These are phyloP conservation scores for Brachypterus glaber DNA, from an alignment of 2,888 invertebrate genomes.

Conservation along the genomic window DNA sequence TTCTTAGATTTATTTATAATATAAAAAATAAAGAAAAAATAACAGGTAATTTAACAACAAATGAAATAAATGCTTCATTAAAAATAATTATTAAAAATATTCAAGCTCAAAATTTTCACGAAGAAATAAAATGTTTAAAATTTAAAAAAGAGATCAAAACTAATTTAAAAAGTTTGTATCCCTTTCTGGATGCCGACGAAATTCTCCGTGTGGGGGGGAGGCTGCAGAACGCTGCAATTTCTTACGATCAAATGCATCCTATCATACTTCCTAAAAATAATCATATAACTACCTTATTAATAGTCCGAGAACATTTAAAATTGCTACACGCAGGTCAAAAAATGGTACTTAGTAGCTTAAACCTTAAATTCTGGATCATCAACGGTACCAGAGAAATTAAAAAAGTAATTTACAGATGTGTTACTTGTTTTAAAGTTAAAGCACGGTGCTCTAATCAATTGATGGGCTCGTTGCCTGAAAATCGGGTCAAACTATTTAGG, in stretches of 20 bases:
- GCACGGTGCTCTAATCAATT: slow-evolving; percentile 10
- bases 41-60: neutral
- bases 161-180: no score
- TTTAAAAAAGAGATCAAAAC: no score
- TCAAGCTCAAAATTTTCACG: neutral
- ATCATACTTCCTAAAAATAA: no score
- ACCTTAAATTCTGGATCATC: slow-evolving; percentile 14
- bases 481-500: slow-evolving; percentile 9
- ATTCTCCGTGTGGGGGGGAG: neutral
- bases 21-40: neutral
- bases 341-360: slow-evolving; percentile 10
- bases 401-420: slow-evolving; percentile 13
- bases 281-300: slow-evolving; percentile 5
- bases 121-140: neutral
- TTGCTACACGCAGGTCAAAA: slow-evolving; percentile 16
- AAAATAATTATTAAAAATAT: neutral
- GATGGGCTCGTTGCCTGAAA: slow-evolving; percentile 14
- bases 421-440: slow-evolving; percentile 10
- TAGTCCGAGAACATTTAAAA: slow-evolving; percentile 10
- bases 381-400: slow-evolving; percentile 14
- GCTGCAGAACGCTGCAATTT: no score
- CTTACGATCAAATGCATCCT: no score
- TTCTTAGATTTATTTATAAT: neutral
- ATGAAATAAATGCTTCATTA: neutral
- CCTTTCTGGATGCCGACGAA: neutral